phyloP scores from a whole-genome alignment of 2,888 invertebrate species.

The Dioctria linearis region DNA sequence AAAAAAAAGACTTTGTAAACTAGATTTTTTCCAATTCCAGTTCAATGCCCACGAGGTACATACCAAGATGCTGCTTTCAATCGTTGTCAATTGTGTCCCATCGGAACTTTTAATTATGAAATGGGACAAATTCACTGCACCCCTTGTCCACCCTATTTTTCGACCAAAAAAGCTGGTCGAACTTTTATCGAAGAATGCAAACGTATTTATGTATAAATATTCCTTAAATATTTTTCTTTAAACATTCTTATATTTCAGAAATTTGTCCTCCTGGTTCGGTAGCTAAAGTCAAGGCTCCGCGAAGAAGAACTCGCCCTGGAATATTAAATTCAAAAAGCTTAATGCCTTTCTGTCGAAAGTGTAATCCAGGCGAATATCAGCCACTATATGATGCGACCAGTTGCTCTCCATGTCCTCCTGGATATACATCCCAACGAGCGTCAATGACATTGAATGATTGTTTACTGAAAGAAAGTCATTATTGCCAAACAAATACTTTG shows the following conservation, averaged over 20 bases:
- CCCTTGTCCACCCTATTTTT: conserved; percentile 74
- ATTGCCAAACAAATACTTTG: conserved; percentile 67
- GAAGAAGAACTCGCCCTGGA: conserved; percentile 58
- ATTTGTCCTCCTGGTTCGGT: conserved; percentile 75
- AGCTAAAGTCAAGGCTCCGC: conserved; percentile 67
- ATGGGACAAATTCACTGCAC: conserved; percentile 74
- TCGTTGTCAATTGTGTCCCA: conserved; percentile 75
- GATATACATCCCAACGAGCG: conserved; percentile 72
- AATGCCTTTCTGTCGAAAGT: conserved; percentile 74
- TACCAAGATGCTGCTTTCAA: conserved; percentile 74
- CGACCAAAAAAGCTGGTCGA: conserved; percentile 73
- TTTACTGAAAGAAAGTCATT: conserved; percentile 70
- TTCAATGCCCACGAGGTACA: conserved; percentile 78
- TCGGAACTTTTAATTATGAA: conserved; percentile 75
- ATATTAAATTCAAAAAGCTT: conserved; percentile 69
- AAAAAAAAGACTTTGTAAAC: conserved; percentile 53
- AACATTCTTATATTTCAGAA: conserved; percentile 66
- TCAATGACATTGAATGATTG: conserved; percentile 70
- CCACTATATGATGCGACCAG: conserved; percentile 73
- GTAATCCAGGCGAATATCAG: conserved; percentile 76
- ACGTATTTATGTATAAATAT: conserved; percentile 67
- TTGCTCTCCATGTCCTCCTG: conserved; percentile 75
- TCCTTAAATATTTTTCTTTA: neutral
- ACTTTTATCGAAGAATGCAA: conserved; percentile 73
- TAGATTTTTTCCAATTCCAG: conserved; percentile 67